Conservation (phyloP, 2,797 vertebrate genomes). For the Tangara arthus region DNA sequence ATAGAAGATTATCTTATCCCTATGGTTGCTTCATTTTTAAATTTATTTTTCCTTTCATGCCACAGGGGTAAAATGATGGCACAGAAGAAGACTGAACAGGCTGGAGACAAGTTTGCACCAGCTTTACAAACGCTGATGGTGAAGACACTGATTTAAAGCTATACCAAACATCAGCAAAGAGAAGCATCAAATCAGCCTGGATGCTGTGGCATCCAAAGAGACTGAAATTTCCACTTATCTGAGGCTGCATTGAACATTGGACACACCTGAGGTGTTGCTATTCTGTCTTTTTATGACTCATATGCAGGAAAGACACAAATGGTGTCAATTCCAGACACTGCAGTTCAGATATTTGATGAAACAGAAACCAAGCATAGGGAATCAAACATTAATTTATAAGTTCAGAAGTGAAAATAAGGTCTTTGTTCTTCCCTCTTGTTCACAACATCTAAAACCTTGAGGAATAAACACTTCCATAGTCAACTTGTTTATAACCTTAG, state of each 20-base stretch:
- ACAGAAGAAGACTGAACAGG: neutral
- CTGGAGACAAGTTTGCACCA: neutral
- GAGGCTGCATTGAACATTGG: neutral
- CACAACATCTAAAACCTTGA: neutral
- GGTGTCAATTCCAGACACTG: neutral
- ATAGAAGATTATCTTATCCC: neutral
- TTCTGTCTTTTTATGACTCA: neutral
- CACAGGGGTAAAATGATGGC: neutral
- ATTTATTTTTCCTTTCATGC: neutral
- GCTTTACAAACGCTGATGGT: neutral
- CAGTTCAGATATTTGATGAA: neutral
- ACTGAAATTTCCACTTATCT: neutral
- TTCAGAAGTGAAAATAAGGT: neutral
- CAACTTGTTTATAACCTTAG: conserved; percentile 20
- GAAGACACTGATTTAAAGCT: neutral
- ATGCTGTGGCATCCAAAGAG: neutral
- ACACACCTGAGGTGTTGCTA: neutral
- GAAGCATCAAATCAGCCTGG: neutral
- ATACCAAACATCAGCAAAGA: neutral
- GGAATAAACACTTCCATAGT: neutral
- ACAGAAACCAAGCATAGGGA: neutral
- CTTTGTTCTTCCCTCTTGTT: conserved; percentile 16
- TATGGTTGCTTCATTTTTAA: neutral
- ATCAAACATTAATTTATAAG: conserved; percentile 2
- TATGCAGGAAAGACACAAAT: neutral